Base-by-base conservation (phyloP, 2,888 invertebrate genomes). In the Drosophila testacea region DNA sequence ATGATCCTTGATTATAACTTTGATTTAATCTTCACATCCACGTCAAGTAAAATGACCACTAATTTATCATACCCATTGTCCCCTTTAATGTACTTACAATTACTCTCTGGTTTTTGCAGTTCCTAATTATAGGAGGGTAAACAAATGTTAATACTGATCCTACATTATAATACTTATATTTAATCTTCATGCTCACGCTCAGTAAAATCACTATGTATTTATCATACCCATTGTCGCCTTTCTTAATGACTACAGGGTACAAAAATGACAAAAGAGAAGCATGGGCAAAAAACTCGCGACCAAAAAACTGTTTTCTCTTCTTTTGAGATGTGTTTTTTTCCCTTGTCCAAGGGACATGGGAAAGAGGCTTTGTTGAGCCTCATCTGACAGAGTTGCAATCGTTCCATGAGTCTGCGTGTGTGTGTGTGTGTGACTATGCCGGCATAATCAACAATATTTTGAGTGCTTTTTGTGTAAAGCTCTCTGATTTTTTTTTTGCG, bases 361-460 rank as follows among this genome's bases (percentile, higher is more conserved):
- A 27, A 41, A 46, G 16, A 54, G 67, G 46, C 54, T 59, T 44
- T 51, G 52, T 57, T 47, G 47, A 28, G 51, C 48, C 30, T 55
- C 68, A 68, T 50, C 63, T 75, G 75, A 75, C 72, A 68, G 42
- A 34, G 52, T 42, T 65, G 69, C 59, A 56, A 51, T 51, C 59
- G 51, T 38, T 46, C 63, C 55, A 69, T 73, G 67, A 66, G 73
- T 48, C 30, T 60, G 34, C 28, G 47, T 50, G n/a, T 30, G 30
- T 27, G 7, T 50, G 54, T 47, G 28, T 54, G 28, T 52, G 56
- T 64, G 69, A 65, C 51, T 81, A 57, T 65, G 42, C 47, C 54
- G 71, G 64, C 80, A 81, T 84, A 85, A 83, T 84, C 83, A 84
- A 84, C 83, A 85, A 84, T 85, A 85, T 85, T 84, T 84, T 70